Evolutionary conservation across 2,113 vertebrate species (phyloP).

Genomic region (Condylura cristata): DNA sequence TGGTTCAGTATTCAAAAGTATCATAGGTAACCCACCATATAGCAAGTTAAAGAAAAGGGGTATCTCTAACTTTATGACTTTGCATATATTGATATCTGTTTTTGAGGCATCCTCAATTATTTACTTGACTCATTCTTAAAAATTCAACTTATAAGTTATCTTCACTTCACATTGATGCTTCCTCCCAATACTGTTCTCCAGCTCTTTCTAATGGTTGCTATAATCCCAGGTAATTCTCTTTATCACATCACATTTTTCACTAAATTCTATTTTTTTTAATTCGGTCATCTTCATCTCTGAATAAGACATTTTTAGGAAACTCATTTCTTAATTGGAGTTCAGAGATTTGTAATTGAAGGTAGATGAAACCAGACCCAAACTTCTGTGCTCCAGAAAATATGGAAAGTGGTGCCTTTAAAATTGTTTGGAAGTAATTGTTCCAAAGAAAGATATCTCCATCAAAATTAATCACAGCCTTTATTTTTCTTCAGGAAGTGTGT

Average conservation of each 20-base stretch:
- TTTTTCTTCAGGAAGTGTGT: constrained; percentile 19
- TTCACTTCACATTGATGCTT: background rate
- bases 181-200: background rate
- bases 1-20: background rate
- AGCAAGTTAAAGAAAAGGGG: background rate
- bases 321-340: background rate
- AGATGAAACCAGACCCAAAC: background rate
- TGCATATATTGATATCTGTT: background rate
- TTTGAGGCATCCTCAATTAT: background rate
- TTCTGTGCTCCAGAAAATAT: background rate
- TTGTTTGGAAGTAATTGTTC: background rate
- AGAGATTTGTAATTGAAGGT: background rate
- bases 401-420: background rate
- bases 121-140: constrained; percentile 5
- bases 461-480: background rate
- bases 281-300: background rate
- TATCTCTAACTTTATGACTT: background rate
- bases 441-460: background rate
- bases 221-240: background rate
- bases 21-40: background rate
- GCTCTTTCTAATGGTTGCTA: background rate
- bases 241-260: background rate
- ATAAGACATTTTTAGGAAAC: background rate
- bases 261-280: background rate
- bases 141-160: background rate